Conservation (phyloP, 2,797 vertebrate species). For the Scomberomorus guttatus region DNA sequence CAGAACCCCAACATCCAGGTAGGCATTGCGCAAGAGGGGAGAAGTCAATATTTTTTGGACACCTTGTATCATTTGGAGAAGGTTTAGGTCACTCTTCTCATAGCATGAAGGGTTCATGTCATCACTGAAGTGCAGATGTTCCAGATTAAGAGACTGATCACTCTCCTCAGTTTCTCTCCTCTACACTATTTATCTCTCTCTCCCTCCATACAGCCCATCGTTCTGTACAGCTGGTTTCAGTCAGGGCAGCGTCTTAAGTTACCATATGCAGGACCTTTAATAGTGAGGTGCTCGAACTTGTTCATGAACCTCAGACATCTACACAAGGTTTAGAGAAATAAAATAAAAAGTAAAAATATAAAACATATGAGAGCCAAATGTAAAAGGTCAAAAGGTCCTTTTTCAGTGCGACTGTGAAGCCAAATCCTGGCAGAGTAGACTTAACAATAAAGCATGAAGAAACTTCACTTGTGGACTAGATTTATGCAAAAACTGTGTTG, state of each 20-base stretch:
- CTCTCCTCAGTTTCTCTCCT: neutral
- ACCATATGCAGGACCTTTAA: slow-evolving; percentile 59
- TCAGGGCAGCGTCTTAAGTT: slow-evolving; percentile 67
- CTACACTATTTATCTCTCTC: slow-evolving; percentile 12
- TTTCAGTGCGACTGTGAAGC: slow-evolving; percentile 28
- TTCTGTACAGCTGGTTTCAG: slow-evolving; percentile 72
- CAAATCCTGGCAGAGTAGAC: neutral
- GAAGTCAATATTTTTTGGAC: neutral
- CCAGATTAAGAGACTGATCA: slow-evolving; percentile 10
- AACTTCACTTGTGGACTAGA: slow-evolving; percentile 28
- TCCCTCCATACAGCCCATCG: slow-evolving; percentile 9
- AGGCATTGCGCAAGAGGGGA: slow-evolving; percentile 1
- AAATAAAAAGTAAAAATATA: slow-evolving; percentile 38
- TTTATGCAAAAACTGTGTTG: slow-evolving; percentile 54
- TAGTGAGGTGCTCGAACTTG: slow-evolving; percentile 50
- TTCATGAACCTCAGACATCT: slow-evolving; percentile 44
- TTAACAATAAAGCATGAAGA: neutral
- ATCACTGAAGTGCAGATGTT: slow-evolving; percentile 7
- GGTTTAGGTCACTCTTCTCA: neutral
- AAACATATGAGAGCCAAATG: slow-evolving; percentile 51
- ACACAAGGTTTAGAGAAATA: slow-evolving; percentile 34
- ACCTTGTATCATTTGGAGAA: neutral
- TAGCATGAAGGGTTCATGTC: neutral
- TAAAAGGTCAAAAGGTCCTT: slow-evolving; percentile 57
- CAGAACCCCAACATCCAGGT: slow-evolving; percentile 97